phyloP scores from a whole-genome alignment of 2,888 invertebrate species.

The Nymphalis urticae region DNA sequence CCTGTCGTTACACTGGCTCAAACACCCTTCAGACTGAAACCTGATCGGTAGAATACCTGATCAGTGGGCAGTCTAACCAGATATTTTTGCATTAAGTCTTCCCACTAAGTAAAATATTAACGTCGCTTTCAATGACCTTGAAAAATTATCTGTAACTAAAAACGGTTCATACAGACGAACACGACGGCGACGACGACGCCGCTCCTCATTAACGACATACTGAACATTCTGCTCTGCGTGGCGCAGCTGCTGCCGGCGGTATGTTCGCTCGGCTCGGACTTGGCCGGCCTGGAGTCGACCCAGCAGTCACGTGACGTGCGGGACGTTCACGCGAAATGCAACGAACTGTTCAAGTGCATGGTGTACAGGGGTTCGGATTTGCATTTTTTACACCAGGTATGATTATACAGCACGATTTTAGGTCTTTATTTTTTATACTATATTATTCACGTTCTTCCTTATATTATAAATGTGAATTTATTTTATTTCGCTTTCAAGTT shows the following conservation, averaged over 20 bases:
- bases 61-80: no score
- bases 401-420: conserved; percentile 9
- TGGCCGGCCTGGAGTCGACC: conserved; percentile 82
- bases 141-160: not conserved
- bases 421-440: no score
- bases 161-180: conserved; percentile 75
- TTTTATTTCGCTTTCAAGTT: no score
- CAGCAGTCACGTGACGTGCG: conserved; percentile 86
- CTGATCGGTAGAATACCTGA: no score
- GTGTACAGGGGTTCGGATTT: conserved; percentile 88
- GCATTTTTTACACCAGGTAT: conserved; percentile 88
- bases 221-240: conserved; percentile 89
- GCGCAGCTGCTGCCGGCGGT: conserved; percentile 87
- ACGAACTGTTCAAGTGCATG: conserved; percentile 88
- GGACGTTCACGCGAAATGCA: conserved; percentile 91
- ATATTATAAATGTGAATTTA: no score
- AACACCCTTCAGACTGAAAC: no score
- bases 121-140: no score
- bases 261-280: conserved; percentile 82
- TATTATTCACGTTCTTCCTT: no score
- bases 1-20: not conserved
- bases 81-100: no score
- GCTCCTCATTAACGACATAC: conserved; percentile 85
- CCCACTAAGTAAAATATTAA: no score
- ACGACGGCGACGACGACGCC: conserved; percentile 81